Conservation (phyloP, 92 coral and sea anemone genomes). For the Paragorgia papillata region DNA sequence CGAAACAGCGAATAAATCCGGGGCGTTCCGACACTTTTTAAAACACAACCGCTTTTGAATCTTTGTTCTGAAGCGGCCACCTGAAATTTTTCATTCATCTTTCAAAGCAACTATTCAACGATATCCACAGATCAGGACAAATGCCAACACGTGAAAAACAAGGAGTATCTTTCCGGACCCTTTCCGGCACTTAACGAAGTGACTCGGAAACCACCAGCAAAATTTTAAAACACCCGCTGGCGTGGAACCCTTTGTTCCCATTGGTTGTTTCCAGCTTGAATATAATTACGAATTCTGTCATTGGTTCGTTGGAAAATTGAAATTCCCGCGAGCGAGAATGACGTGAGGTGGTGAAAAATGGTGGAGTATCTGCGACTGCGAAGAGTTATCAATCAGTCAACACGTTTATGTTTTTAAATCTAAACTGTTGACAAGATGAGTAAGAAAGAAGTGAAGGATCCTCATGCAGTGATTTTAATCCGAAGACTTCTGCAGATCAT, state of each 20-base stretch:
- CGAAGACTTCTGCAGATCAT: constrained; percentile 80
- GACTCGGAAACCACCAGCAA: neutral
- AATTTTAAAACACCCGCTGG: neutral
- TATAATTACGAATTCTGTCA: neutral
- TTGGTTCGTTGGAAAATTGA: constrained; percentile 35
- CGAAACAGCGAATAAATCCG: too few species aligned
- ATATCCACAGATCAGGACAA: too few species aligned
- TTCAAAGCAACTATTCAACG: too few species aligned
- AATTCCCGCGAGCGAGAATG: constrained; percentile 14
- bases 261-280: neutral
- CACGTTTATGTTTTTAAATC: neutral
- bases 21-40: too few species aligned
- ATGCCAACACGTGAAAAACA: neutral
- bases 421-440: constrained; percentile 59
- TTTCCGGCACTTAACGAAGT: neutral
- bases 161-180: neutral
- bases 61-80: neutral
- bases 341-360: neutral
- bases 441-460: constrained; percentile 77
- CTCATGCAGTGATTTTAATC: constrained; percentile 77
- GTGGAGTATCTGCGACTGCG: neutral
- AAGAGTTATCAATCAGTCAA: neutral
- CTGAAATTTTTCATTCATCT: neutral
- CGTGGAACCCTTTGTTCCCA: neutral
- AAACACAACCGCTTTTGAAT: neutral